Evolutionary conservation across 2,888 invertebrate species (phyloP).

Genomic region (Crepidodera aurea): DNA sequence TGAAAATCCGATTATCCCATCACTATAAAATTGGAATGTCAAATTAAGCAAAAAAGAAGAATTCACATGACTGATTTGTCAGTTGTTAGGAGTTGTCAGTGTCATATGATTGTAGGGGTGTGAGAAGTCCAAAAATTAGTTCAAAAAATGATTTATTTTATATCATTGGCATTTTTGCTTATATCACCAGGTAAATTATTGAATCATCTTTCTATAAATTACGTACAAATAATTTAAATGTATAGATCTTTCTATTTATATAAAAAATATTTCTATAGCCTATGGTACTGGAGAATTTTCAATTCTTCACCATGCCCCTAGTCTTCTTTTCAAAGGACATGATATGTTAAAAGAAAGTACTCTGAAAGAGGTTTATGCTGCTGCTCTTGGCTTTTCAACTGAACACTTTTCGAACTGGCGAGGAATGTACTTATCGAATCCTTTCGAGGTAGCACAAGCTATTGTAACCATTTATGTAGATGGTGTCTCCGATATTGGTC

Average conservation of each 20-base stretch:
- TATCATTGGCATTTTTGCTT: conserved; percentile 19
- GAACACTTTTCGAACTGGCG: conserved; percentile 75
- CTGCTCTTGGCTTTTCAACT: conserved; percentile 76
- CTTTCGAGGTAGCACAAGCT: conserved; percentile 78
- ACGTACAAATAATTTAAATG: background rate
- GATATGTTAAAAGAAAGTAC: conserved; percentile 70
- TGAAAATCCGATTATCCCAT: too few species aligned
- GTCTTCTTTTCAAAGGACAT: conserved; percentile 73
- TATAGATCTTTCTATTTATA: background rate
- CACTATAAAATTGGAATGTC: too few species aligned
- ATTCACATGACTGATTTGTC: background rate
- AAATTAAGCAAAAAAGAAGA: background rate
- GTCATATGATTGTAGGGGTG: conserved; percentile 34
- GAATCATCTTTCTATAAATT: conserved; percentile 1
- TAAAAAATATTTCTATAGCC: conserved; percentile 49
- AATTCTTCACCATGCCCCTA: conserved; percentile 73
- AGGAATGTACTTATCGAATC: conserved; percentile 73
- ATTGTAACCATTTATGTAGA: conserved; percentile 75
- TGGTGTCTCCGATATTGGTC: conserved; percentile 68
- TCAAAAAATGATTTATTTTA: conserved; percentile 20
- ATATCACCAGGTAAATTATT: conserved; percentile 30
- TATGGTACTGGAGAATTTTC: conserved; percentile 73
- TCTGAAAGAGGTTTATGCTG: conserved; percentile 76
- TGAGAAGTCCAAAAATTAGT: conserved; percentile 9
- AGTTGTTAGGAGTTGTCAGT: conserved; percentile 15